These are phyloP conservation scores for Drosophila mimetica DNA, from an alignment of 2,888 invertebrate genomes.

Conservation along the genomic window DNA sequence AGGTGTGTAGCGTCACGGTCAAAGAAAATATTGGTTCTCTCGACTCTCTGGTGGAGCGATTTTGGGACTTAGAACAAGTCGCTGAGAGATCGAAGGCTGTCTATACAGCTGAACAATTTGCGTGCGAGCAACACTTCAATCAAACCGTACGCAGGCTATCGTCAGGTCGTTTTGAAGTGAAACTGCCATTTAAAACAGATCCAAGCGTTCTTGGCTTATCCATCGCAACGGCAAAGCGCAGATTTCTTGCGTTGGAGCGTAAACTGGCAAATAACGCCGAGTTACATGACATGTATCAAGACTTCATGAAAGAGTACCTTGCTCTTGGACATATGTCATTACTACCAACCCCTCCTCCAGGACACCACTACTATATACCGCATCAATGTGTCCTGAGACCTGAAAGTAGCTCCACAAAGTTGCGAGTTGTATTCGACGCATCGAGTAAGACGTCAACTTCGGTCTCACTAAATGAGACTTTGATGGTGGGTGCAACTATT, in stretches of 20 bases:
- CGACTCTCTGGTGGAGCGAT: too few relatives aligned
- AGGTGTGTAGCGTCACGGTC: too few relatives aligned
- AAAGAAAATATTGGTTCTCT: too few relatives aligned
- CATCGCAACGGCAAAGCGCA: not conserved
- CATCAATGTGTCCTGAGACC: constrained; percentile 9
- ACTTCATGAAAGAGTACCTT: constrained; percentile 5
- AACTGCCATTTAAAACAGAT: not conserved
- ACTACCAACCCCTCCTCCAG: not conserved
- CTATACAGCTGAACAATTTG: not conserved
- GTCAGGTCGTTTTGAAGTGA: constrained; percentile 10
- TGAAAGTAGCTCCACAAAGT: not conserved
- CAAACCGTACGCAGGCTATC: not conserved
- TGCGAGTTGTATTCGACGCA: not conserved
- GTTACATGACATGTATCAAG: constrained; percentile 3
- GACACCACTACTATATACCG: not conserved
- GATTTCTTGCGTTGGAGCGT: constrained; percentile 5
- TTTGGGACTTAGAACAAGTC: too few relatives aligned
- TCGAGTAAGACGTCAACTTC: not conserved
- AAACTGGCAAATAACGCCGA: not conserved
- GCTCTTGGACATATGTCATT: not conserved
- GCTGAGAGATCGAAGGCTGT: not conserved
- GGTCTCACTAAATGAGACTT: constrained; percentile 1
- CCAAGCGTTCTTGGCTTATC: constrained; percentile 1
- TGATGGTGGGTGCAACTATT: not conserved
- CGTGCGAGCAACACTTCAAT: not conserved